Evolutionary conservation across 2,113 vertebrate species (phyloP).

Genomic region (Setophaga kirtlandii): DNA sequence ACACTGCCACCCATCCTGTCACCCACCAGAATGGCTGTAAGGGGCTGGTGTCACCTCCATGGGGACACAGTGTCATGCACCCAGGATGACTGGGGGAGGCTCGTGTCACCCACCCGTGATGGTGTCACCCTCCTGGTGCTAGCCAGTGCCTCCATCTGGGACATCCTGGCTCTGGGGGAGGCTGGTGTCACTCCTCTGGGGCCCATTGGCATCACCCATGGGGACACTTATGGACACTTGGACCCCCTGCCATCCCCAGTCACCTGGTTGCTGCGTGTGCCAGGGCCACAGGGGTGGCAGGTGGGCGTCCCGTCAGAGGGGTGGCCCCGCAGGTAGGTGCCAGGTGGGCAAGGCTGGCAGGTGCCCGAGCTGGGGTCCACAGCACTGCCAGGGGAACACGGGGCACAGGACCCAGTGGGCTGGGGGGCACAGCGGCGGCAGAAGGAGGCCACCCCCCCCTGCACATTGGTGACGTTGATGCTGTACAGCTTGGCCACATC

Average conservation of each 20-base stretch:
- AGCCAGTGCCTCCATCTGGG: neutral
- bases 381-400: conserved; percentile 84
- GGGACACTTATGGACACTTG: neutral
- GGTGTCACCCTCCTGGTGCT: neutral
- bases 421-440: conserved; percentile 86
- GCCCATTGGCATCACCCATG: conserved; percentile 60
- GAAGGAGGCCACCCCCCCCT: conserved; percentile 87
- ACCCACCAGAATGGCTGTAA: neutral
- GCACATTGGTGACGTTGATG: conserved; percentile 88
- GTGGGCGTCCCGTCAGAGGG: conserved; percentile 78
- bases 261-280: conserved; percentile 87
- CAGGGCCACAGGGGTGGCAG: conserved; percentile 86
- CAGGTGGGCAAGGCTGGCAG: conserved; percentile 82
- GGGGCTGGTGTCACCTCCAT: neutral
- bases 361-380: conserved; percentile 76
- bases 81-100: neutral
- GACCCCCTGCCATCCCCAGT: neutral
- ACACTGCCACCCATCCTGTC: neutral
- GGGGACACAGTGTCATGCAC: neutral
- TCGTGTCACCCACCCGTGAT: neutral
- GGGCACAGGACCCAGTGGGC: conserved; percentile 76
- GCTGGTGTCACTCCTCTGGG: neutral
- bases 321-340: conserved; percentile 80
- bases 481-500: conserved; percentile 91
- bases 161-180: neutral